Percentiles rank a stretch among this genome's conserved stretches.
Conservation (phyloP, 2,113 vertebrate species). For the cat (Felis catus) region F.catus_Fca126_mat1.0 CM031418.1:121832001-121832500, state of each 20-base stretch:
- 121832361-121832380: not conserved
- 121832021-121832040: not conserved
- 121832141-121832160: not conserved
- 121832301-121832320: constrained; percentile 40
- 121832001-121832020: not conserved
- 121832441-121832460: not conserved
- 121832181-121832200: not conserved
- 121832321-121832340: not conserved
- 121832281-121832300: not conserved
- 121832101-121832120: not conserved
- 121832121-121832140: constrained; percentile 30
- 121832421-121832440: constrained; percentile 24
- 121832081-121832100: constrained; percentile 43
- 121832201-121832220: constrained; percentile 45
- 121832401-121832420: not conserved
- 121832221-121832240: constrained; percentile 17
- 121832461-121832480: not conserved
- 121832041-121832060: not conserved
- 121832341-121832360: constrained; percentile 41
- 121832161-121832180: constrained; percentile 5
- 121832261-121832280: not conserved
- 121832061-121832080: constrained; percentile 32
- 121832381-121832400: not conserved
- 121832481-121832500: not conserved
- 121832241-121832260: constrained; percentile 41